A percentile compares a stretch with the other conserved stretches of the same genome.
Evolutionary conservation across 2,888 invertebrate species (phyloP).

Genomic region (Sarcophaga caerulescens): DNA sequence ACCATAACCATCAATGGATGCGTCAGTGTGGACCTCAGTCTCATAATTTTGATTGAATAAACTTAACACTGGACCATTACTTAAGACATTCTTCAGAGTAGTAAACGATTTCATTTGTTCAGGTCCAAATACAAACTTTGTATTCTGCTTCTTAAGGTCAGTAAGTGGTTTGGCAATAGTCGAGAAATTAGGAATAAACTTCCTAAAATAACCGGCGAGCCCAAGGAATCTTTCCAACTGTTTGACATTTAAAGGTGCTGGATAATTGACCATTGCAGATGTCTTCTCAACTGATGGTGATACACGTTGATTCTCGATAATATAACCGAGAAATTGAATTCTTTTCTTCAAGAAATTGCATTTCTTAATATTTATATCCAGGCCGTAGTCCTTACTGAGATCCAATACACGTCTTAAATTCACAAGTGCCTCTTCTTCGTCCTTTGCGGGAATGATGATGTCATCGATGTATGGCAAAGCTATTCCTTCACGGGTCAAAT

Average conservation of each 20-base stretch:
- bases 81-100: too few species aligned
- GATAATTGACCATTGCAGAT: slow-evolving; percentile 70
- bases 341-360: slow-evolving; percentile 62
- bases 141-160: too few species aligned
- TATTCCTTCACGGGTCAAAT: slow-evolving; percentile 42
- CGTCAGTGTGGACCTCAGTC: too few species aligned
- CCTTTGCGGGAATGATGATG: slow-evolving; percentile 69
- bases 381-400: slow-evolving; percentile 46
- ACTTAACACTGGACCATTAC: too few species aligned
- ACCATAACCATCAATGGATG: too few species aligned
- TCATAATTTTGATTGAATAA: too few species aligned
- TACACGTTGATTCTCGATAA: slow-evolving; percentile 63
- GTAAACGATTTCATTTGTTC: too few species aligned
- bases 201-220: too few species aligned
- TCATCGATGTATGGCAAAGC: slow-evolving; percentile 72
- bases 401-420: slow-evolving; percentile 60
- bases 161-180: too few species aligned
- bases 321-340: slow-evolving; percentile 63
- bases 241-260: slow-evolving; percentile 56
- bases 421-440: slow-evolving; percentile 53
- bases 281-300: slow-evolving; percentile 70
- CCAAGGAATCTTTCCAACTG: too few species aligned
- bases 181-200: too few species aligned
- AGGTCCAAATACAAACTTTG: too few species aligned
- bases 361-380: slow-evolving; percentile 65